Percentiles rank a stretch among this genome's conserved stretches.
Conservation (phyloP, 2,888 invertebrate genomes). For the Orthosia gracilis region DNA sequence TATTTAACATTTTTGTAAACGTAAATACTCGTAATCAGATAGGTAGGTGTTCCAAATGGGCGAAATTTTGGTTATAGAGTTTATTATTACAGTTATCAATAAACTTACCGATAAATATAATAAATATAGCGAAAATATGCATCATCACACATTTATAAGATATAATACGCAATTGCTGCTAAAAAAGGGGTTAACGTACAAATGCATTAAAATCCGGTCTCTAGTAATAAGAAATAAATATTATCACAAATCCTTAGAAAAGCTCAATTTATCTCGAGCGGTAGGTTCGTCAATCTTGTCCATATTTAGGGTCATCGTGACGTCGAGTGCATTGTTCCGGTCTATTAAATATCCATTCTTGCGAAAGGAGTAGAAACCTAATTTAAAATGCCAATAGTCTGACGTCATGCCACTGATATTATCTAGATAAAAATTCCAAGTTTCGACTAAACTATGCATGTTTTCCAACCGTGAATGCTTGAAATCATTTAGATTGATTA, state of each 20-base stretch:
- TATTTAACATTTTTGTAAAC: too few relatives aligned
- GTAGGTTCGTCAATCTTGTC: constrained; percentile 10
- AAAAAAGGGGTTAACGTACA: too few relatives aligned
- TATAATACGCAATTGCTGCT: too few relatives aligned
- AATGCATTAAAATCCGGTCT: too few relatives aligned
- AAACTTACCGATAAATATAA: too few relatives aligned
- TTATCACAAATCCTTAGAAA: background rate
- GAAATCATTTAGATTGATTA: background rate
- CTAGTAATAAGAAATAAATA: too few relatives aligned
- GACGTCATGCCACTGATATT: background rate
- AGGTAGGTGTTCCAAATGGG: too few relatives aligned
- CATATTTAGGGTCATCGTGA: constrained; percentile 35
- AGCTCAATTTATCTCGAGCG: background rate
- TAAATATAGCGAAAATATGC: too few relatives aligned
- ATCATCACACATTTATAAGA: too few relatives aligned
- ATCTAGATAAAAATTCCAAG: background rate
- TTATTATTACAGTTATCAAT: too few relatives aligned
- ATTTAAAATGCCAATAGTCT: constrained; percentile 25
- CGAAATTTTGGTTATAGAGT: too few relatives aligned
- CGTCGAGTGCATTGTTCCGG: constrained; percentile 44
- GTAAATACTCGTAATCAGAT: too few relatives aligned
- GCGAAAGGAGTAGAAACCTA: constrained; percentile 15
- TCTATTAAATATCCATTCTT: constrained; percentile 46
- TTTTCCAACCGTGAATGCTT: background rate
- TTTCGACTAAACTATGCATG: background rate